Percentiles rank a stretch among this genome's conserved stretches.
These are phyloP conservation scores for Crotalus helleri DNA, from an alignment of 2,113 vertebrate genomes.

Conservation along the genomic window DNA sequence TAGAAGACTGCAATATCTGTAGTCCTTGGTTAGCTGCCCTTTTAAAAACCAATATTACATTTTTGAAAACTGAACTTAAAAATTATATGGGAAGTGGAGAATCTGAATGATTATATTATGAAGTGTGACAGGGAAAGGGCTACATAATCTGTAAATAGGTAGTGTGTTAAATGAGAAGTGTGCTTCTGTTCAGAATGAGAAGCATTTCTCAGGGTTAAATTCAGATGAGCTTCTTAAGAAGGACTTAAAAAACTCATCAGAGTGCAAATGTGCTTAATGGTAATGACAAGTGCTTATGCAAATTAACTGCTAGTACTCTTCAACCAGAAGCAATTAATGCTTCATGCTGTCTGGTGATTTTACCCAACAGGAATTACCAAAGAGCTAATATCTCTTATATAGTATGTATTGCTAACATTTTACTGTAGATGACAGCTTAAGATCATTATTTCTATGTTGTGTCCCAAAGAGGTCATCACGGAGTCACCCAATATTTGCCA, in stretches of 20 bases:
- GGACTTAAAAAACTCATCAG: conserved; percentile 52
- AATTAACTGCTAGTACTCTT: conserved; percentile 61
- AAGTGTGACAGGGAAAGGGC: background rate
- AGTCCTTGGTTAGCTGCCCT: background rate
- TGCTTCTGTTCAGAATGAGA: conserved; percentile 6
- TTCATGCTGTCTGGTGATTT: conserved; percentile 61
- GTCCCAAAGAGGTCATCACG: conserved; percentile 39
- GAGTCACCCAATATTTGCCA: conserved; percentile 22
- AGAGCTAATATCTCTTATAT: conserved; percentile 39
- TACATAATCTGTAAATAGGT: background rate
- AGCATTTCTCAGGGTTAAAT: conserved; percentile 2
- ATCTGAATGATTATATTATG: background rate
- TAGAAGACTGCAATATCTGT: background rate
- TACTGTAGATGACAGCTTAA: conserved; percentile 21
- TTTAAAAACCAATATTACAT: background rate
- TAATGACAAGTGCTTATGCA: conserved; percentile 65
- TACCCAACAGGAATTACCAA: conserved; percentile 41
- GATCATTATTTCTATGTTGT: conserved; percentile 35
- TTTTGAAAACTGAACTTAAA: background rate
- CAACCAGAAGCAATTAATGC: conserved; percentile 58
- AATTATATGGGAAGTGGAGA: background rate
- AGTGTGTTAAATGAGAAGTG: background rate
- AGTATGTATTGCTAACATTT: conserved; percentile 30
- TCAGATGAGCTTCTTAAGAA: conserved; percentile 58
- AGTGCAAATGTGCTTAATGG: conserved; percentile 63